Percentiles rank a stretch among this genome's conserved stretches.
phyloP scores from a whole-genome alignment of 64 coral and sea anemone species.

The Astreopora myriophthalma region DNA sequence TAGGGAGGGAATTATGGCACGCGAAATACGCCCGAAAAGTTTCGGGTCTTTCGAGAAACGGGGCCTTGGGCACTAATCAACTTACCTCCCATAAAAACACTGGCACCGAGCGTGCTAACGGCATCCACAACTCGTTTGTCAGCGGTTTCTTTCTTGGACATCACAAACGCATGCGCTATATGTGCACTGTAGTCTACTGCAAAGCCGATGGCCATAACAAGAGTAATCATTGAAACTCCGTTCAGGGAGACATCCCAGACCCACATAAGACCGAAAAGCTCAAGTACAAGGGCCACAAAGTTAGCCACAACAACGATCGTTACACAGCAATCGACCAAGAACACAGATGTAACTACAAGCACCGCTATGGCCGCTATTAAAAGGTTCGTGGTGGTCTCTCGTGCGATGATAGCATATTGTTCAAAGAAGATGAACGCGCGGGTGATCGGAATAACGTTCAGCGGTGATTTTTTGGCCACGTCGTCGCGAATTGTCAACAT shows the following conservation, averaged over 20 bases:
- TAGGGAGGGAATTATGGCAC: too few relatives aligned
- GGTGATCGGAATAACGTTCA: constrained; percentile 55
- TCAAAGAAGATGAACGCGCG: constrained; percentile 56
- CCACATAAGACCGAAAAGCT: constrained; percentile 77
- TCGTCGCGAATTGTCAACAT: constrained; percentile 81
- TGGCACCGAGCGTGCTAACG: constrained; percentile 74
- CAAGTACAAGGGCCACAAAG: constrained; percentile 72
- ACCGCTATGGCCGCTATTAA: constrained; percentile 52
- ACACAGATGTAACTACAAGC: constrained; percentile 48
- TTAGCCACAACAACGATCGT: constrained; percentile 69
- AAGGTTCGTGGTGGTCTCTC: constrained; percentile 53
- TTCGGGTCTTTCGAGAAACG: too few relatives aligned
- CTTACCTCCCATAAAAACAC: constrained; percentile 88
- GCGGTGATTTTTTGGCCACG: constrained; percentile 39
- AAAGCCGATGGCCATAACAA: constrained; percentile 80
- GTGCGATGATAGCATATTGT: constrained; percentile 35
- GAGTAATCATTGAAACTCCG: constrained; percentile 72
- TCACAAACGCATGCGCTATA: constrained; percentile 83
- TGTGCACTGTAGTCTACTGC: constrained; percentile 84
- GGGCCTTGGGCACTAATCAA: background rate
- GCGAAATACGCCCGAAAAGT: too few relatives aligned
- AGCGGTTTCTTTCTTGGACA: constrained; percentile 47
- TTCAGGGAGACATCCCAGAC: constrained; percentile 68
- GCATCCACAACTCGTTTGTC: constrained; percentile 69
- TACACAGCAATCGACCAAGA: constrained; percentile 47